A percentile compares a stretch with the other conserved stretches of the same genome.
These are phyloP conservation scores for Lacerta agilis DNA, from an alignment of 2,797 vertebrate genomes.

Conservation along the genomic window DNA sequence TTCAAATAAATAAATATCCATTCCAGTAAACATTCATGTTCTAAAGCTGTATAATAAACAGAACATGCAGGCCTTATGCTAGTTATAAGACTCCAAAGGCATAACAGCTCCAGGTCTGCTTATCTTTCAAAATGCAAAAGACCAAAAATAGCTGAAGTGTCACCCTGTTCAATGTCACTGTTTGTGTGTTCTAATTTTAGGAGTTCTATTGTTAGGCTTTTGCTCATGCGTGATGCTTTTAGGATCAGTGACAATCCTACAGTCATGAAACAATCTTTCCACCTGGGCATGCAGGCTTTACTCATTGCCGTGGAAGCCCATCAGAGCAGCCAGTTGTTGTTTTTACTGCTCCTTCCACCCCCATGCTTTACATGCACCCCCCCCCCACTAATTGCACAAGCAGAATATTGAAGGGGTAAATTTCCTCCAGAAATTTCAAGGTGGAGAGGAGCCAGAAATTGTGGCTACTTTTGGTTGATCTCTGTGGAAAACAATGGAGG, in stretches of 20 bases:
- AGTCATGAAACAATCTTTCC: background rate
- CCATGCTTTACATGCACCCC: background rate
- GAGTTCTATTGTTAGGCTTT: conserved; percentile 17
- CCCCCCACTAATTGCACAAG: background rate
- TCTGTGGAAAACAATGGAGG: background rate
- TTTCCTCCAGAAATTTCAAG: background rate
- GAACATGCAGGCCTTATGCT: background rate
- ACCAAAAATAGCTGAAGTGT: conserved; percentile 29
- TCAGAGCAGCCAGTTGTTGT: background rate
- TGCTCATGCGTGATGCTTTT: background rate
- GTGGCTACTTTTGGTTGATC: too few species aligned
- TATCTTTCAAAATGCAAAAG: conserved; percentile 23
- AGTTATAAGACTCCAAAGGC: conserved; percentile 4
- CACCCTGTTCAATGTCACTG: conserved; percentile 32
- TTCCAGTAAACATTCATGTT: conserved; percentile 26
- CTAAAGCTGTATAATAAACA: conserved; percentile 29
- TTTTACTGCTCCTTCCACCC: too few species aligned
- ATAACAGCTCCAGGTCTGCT: conserved; percentile 8
- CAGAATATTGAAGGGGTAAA: background rate
- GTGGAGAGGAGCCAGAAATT: background rate
- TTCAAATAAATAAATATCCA: conserved; percentile 51
- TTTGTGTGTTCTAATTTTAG: conserved; percentile 26
- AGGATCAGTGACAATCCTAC: background rate
- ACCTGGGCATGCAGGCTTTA: background rate
- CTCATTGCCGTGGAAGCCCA: background rate